Base-by-base conservation (phyloP, 2,113 vertebrate species). In the Psophia crepitans region DNA sequence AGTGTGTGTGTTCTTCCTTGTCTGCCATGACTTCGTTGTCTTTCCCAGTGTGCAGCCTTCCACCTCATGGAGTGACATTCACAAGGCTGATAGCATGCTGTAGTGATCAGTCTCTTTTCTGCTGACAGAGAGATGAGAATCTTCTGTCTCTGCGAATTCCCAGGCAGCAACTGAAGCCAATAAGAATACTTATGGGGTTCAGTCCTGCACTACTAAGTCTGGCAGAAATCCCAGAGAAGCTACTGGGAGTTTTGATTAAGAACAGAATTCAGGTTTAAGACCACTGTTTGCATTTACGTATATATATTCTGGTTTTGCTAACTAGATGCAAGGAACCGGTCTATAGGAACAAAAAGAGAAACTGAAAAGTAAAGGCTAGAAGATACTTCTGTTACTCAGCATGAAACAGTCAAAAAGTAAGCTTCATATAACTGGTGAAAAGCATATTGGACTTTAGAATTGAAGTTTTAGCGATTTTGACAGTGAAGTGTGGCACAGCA, bases 181-280 rank as follows among this genome's bases (percentile, higher is more conserved):
- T 39, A 43, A 51, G 77, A 89, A 46, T 6, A 27, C 43, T 22
- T 77, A 54, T 66, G 28, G 28, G 13, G 37, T 41, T 84, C 37
- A 70, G 35, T 80, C 46, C 63, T 73, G n/a, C 69, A 19, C 22
- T 91, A 5, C 26, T 43, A 33, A 56, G 22, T 44, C 35, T 87
- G 77, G 61, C 61, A 78, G 77, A 75, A 83, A 44, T 70, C 77
- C 73, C 56, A 66, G 85, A 30, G 77, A 79, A 70, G 66, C 82
- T 92, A 51, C 56, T 84, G 56, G 41, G 41, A 84, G 35, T 87
- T 94, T 60, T 87, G 56, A 49, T 70, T 61, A 69, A 61, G 76
- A 74, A 53, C 17, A 70, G 56, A 83, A 54, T 83, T 54, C 41
- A 65, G 22, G 21, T 37, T 74, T 64, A 75, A 66, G 41, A 27